Base-by-base conservation (phyloP, 2,797 vertebrate species). In the Scomberomorus guttatus region DNA sequence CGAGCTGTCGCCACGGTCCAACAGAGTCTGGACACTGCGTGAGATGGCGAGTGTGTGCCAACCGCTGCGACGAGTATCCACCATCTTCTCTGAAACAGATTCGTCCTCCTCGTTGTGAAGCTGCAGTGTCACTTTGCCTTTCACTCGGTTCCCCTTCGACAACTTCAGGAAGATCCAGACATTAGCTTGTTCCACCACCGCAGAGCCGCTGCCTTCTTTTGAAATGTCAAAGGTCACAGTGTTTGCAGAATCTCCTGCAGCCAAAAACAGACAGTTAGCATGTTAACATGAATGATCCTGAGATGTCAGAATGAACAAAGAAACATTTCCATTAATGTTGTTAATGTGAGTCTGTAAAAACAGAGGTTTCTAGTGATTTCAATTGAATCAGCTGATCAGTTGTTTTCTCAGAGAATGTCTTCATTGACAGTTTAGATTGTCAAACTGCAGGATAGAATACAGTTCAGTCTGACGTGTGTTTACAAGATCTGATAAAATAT, bases 111-210 rank as follows among this genome's bases (percentile, higher is more conserved):
- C 93, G 2, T 50, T 25, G 24, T 8, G 22, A 13, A 99, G 94
- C 14, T 87, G 95, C 75, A 99, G 96, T 73, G 92, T 96, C 77
- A 98, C 95, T 79, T 90, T 92, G 32, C 86, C 62, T 92, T 95
- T 98, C 55, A 90, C 93, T 54, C 96, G 95, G 78, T 92, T 97
- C 67, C 96, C 95, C 90, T 97, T 97, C 4, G 95, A 95, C 71
- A 97, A 94, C 88, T 97, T 97, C 24, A 99, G 85, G 83, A 99
- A 99, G 71, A 99, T 95, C 98, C 98, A 99, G 39, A 99, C 84
- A 51, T 97, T 97, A 24, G 98, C 98, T 44, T 97, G 96, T 50
- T 97, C 96, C 88, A 98, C 97, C 78, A 97, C 84, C 0, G 95
- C 95, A 7, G 95, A 90, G 79, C 96, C 92, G 0, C 94, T 93